Percentiles rank a stretch among this genome's conserved stretches.
Evolutionary conservation across 2,113 vertebrate species (phyloP).

Genomic region (Hippocampus barbouri): DNA sequence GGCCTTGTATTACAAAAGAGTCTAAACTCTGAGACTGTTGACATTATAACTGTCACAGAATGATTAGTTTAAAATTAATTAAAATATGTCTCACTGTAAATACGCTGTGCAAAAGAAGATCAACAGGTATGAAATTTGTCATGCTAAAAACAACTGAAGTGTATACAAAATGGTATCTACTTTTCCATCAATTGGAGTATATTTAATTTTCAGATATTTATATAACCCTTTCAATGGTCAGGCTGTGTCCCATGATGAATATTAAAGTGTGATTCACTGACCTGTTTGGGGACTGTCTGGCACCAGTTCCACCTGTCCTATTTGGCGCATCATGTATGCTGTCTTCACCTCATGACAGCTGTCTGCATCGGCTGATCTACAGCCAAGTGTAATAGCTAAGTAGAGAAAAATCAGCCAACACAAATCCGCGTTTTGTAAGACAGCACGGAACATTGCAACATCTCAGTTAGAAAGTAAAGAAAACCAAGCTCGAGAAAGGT

Average conservation of each 20-base stretch:
- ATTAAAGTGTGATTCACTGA: slow-evolving; percentile 64
- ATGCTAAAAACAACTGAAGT: background rate
- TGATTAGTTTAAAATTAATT: background rate
- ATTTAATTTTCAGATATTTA: background rate
- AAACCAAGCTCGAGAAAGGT: slow-evolving; percentile 7
- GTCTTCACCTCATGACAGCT: slow-evolving; percentile 88
- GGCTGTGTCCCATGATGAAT: background rate
- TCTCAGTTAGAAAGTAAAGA: slow-evolving; percentile 55
- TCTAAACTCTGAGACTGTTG: background rate
- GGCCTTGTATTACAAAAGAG: slow-evolving; percentile 1
- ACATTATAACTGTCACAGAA: background rate
- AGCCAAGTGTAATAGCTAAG: slow-evolving; percentile 41
- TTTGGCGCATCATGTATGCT: slow-evolving; percentile 85
- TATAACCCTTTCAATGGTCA: background rate
- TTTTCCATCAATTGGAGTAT: background rate
- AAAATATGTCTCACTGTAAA: background rate
- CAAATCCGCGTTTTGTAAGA: slow-evolving; percentile 55
- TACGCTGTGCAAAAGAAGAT: background rate
- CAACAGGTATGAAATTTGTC: background rate
- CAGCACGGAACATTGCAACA: slow-evolving; percentile 73
- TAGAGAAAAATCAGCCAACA: slow-evolving; percentile 53
- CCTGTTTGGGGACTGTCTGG: slow-evolving; percentile 81
- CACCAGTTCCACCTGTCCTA: slow-evolving; percentile 82
- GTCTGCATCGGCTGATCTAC: slow-evolving; percentile 62
- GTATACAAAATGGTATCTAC: background rate